These are phyloP conservation scores for Semnornis frantzii DNA, from an alignment of 2,113 vertebrate genomes.

Conservation along the genomic window DNA sequence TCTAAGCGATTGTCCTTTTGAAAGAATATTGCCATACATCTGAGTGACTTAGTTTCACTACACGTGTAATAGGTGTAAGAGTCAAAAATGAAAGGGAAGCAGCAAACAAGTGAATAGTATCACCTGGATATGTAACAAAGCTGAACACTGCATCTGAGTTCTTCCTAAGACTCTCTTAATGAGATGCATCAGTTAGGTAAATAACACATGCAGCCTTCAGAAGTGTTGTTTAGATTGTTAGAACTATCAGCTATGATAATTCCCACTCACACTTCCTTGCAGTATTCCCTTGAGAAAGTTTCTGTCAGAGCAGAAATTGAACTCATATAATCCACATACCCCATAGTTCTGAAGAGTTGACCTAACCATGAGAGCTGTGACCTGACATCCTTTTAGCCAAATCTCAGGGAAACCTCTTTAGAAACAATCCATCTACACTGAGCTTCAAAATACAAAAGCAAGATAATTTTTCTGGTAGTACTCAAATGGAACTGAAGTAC, in stretches of 20 bases:
- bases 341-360: not conserved
- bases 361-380: not conserved
- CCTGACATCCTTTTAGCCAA: not conserved
- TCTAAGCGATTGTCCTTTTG: not conserved
- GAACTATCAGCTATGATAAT: not conserved
- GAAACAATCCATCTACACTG: not conserved
- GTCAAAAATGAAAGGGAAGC: not conserved
- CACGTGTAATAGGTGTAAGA: not conserved
- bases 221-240: not conserved
- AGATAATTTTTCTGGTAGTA: not conserved
- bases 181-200: not conserved
- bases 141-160: not conserved
- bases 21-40: not conserved
- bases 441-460: not conserved
- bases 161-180: not conserved
- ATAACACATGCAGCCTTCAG: not conserved
- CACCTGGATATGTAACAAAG: not conserved
- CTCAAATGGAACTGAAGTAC: not conserved
- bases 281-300: not conserved
- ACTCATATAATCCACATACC: not conserved
- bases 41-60: not conserved
- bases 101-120: not conserved
- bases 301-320: not conserved
- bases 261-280: not conserved
- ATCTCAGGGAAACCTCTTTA: not conserved